Percentiles rank a stretch among this genome's conserved stretches.
Conservation (phyloP, 2,113 vertebrate genomes). For the Paradisaea rubra region DNA sequence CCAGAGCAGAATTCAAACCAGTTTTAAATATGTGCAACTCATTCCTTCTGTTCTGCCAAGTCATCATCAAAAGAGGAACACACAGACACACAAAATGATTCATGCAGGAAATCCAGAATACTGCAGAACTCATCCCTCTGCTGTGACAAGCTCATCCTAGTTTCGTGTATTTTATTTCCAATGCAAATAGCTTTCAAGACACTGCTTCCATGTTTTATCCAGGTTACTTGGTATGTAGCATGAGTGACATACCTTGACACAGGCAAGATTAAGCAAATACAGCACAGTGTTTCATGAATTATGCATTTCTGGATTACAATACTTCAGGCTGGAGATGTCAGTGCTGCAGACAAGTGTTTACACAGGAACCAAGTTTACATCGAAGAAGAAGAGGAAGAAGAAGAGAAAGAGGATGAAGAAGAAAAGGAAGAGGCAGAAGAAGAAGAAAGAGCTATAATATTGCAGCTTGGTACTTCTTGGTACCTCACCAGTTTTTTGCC, state of each 20-base stretch:
- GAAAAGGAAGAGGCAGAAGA: no score
- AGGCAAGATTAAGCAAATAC: not conserved
- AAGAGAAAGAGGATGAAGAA: no score
- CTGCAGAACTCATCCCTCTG: not conserved
- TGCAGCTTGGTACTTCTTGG: not conserved
- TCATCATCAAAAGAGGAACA: not conserved
- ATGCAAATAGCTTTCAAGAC: not conserved
- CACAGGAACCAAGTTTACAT: not conserved
- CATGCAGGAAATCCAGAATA: not conserved
- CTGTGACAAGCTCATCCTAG: not conserved
- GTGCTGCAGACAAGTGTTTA: not conserved
- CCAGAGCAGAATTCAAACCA: not conserved
- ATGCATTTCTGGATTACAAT: not conserved
- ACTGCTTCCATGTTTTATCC: not conserved
- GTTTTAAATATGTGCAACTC: not conserved
- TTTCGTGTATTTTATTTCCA: not conserved
- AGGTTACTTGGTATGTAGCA: not conserved
- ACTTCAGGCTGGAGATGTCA: not conserved
- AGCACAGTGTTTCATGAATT: not conserved
- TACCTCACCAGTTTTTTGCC: not conserved
- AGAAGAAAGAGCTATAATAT: not conserved
- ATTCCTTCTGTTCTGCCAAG: not conserved
- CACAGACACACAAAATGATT: not conserved
- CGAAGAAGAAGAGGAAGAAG: not conserved
- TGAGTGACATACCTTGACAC: not conserved